A percentile compares a stretch with the other conserved stretches of the same genome.
Evolutionary conservation across 37 sponge, comb jelly and placozoan species (phyloP).

Genomic region (Sycon ciliatum): DNA sequence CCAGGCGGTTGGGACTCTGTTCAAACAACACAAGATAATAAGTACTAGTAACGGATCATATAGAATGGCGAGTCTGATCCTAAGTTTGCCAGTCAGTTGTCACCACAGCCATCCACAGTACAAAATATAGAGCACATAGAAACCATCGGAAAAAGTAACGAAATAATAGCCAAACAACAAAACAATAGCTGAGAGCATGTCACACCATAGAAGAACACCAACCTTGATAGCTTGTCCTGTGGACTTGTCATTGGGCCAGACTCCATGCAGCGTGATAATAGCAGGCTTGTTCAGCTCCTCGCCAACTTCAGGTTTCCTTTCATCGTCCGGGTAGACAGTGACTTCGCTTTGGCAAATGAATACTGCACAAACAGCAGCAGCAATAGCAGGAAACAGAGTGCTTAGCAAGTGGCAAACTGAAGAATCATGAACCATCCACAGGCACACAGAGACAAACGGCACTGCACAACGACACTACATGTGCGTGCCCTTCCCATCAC

Average conservation of each 20-base stretch:
- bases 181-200: no score
- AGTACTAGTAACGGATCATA: constrained; percentile 1
- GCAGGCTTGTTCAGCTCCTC: constrained; percentile 76
- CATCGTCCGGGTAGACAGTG: constrained; percentile 71
- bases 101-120: no score
- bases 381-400: no score
- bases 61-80: background rate
- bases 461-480: no score
- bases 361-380: constrained; percentile 45
- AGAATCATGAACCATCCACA: no score
- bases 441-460: no score
- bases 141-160: no score
- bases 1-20: constrained; percentile 10
- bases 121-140: no score
- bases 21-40: background rate
- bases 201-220: background rate
- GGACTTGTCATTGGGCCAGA: constrained; percentile 77
- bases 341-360: constrained; percentile 68
- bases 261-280: constrained; percentile 39
- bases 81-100: background rate
- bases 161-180: no score
- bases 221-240: constrained; percentile 58
- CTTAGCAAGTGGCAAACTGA: no score
- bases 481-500: no score
- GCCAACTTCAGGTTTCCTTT: constrained; percentile 57